Percentiles rank a stretch among this genome's conserved stretches.
These are phyloP conservation scores for Caenorhabditis remanei DNA, from an alignment of 1,140 invertebrate species.

Conservation along the genomic window DNA sequence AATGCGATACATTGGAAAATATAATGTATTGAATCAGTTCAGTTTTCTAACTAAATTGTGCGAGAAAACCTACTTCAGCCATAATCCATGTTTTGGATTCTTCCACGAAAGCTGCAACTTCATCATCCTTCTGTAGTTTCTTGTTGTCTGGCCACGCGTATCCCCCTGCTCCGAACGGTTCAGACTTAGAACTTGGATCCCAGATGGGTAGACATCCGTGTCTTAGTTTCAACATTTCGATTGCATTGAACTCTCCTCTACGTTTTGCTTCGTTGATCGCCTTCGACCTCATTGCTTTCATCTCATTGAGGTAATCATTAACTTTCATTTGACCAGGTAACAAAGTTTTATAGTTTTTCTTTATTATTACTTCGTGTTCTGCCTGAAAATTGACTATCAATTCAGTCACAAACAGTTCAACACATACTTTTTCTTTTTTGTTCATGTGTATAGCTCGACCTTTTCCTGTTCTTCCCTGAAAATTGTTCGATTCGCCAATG, in stretches of 20 bases:
- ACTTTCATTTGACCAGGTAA: no score
- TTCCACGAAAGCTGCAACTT: slow-evolving; percentile 28
- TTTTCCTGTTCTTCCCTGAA: background rate
- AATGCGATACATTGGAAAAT: no score
- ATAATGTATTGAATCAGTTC: no score
- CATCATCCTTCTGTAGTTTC: background rate
- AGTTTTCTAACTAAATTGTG: no score
- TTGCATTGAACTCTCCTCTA: background rate
- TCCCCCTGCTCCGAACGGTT: background rate
- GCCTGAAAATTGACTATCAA: no score
- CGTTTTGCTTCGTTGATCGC: background rate
- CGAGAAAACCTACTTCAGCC: background rate
- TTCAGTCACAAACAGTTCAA: no score
- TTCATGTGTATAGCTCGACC: background rate
- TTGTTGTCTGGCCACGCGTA: background rate
- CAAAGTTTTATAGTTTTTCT: no score
- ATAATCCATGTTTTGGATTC: slow-evolving; percentile 23
- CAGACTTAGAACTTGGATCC: no score
- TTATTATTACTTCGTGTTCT: no score
- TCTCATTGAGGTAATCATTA: background rate
- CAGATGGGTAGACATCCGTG: background rate
- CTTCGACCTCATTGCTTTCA: background rate
- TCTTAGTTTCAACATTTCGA: background rate
- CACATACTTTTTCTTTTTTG: slow-evolving; percentile 8
- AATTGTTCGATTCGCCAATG: background rate